These are phyloP conservation scores for Sarcophilus harrisii DNA, from an alignment of 2,797 vertebrate species.

Conservation along the genomic window DNA sequence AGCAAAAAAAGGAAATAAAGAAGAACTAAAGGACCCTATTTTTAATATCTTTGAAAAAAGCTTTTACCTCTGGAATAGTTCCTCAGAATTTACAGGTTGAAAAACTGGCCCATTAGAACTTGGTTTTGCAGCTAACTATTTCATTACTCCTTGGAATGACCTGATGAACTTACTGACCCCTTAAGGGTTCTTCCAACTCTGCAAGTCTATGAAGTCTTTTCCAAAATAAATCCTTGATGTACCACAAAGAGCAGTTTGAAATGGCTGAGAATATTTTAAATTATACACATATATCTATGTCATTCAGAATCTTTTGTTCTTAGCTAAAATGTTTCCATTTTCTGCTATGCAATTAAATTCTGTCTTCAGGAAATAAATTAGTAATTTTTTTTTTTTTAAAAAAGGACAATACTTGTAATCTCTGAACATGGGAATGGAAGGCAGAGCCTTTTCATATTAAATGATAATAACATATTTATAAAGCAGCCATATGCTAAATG, in stretches of 20 bases:
- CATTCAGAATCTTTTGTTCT: conserved; percentile 54
- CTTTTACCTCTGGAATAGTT: conserved; percentile 73
- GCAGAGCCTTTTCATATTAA: not conserved
- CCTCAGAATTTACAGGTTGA: conserved; percentile 60
- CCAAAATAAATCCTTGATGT: conserved; percentile 65
- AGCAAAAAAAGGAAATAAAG: conserved; percentile 58
- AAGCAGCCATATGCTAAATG: not conserved
- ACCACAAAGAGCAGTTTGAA: conserved; percentile 68
- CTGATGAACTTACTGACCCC: conserved; percentile 61
- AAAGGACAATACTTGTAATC: not conserved
- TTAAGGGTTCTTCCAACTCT: conserved; percentile 32
- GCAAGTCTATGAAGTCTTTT: conserved; percentile 56
- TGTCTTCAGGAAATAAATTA: conserved; percentile 6
- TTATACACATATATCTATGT: not conserved
- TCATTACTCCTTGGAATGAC: conserved; percentile 66
- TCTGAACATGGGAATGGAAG: not conserved
- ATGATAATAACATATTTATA: not conserved
- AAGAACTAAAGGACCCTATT: conserved; percentile 54
- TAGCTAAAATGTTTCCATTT: conserved; percentile 54
- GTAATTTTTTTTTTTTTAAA: too few relatives aligned
- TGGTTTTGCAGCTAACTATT: conserved; percentile 62
- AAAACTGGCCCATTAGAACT: conserved; percentile 56
- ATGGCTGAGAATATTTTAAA: conserved; percentile 57
- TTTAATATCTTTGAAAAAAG: conserved; percentile 77
- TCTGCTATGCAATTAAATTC: conserved; percentile 36